These are phyloP conservation scores for Epirrhoe alternata DNA, from an alignment of 2,888 invertebrate genomes.

Conservation along the genomic window DNA sequence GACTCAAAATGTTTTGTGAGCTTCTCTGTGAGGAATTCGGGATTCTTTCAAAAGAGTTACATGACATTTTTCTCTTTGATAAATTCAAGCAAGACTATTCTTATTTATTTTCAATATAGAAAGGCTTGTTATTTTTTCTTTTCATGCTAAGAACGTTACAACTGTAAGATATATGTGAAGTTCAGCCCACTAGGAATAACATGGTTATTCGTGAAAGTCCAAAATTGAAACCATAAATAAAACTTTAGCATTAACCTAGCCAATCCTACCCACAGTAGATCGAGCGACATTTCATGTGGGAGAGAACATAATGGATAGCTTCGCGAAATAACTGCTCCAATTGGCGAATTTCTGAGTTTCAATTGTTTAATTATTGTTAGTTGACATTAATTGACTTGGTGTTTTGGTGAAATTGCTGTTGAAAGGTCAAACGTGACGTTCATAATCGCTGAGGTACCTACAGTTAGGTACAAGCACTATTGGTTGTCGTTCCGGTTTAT, in stretches of 20 bases:
- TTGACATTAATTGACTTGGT: slow-evolving; percentile 54
- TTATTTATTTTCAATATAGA: no score
- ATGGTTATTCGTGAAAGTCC: no score
- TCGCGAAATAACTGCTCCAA: slow-evolving; percentile 49
- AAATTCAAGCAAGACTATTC: no score
- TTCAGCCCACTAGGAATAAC: no score
- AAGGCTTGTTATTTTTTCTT: no score
- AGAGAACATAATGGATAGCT: slow-evolving; percentile 40
- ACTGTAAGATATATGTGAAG: no score
- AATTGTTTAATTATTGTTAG: slow-evolving; percentile 54
- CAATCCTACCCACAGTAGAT: slow-evolving; percentile 31
- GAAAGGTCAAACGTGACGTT: slow-evolving; percentile 8
- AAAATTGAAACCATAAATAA: not conserved
- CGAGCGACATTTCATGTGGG: slow-evolving; percentile 49
- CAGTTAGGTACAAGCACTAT: not conserved
- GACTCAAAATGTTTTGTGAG: not conserved
- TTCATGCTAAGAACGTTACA: no score
- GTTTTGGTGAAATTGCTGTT: slow-evolving; percentile 42
- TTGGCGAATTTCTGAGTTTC: slow-evolving; percentile 42
- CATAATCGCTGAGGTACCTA: not conserved
- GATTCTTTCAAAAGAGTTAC: not conserved
- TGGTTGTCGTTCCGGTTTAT: not conserved
- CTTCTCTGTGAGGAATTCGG: no score
- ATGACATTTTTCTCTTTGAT: not conserved
- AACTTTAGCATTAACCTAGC: slow-evolving; percentile 45